Conservation (phyloP, 2,797 vertebrate genomes). For the Cottoperca gobio region DNA sequence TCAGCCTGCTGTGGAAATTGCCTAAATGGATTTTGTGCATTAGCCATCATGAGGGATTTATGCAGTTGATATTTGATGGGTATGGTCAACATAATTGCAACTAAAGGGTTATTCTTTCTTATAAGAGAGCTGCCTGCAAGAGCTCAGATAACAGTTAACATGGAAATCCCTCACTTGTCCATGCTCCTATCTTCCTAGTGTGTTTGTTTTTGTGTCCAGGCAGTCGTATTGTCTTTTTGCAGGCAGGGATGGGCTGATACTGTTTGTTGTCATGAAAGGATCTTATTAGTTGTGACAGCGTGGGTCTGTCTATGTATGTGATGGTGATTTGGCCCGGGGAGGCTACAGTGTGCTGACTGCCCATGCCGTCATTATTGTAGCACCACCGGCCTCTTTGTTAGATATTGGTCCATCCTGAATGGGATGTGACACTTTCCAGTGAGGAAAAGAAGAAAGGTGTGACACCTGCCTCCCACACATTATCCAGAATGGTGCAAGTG, state of each 20-base stretch:
- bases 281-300: slow-evolving; percentile 73
- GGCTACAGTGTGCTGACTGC: slow-evolving; percentile 50
- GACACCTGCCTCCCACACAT: no score
- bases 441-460: no score
- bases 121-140: slow-evolving; percentile 30
- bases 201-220: slow-evolving; percentile 12
- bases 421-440: slow-evolving; percentile 75
- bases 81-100: slow-evolving; percentile 58
- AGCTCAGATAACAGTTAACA: slow-evolving; percentile 49
- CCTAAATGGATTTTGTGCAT: slow-evolving; percentile 67
- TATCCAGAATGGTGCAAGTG: slow-evolving; percentile 22
- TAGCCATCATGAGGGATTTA: slow-evolving; percentile 58
- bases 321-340: slow-evolving; percentile 65
- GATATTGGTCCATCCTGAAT: slow-evolving; percentile 64
- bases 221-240: slow-evolving; percentile 32
- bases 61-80: slow-evolving; percentile 54
- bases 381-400: slow-evolving; percentile 54
- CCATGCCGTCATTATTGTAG: slow-evolving; percentile 37
- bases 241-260: slow-evolving; percentile 30
- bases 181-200: slow-evolving; percentile 23
- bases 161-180: slow-evolving; percentile 41
- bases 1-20: slow-evolving; percentile 58
- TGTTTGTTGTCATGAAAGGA: slow-evolving; percentile 62
- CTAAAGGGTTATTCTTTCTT: slow-evolving; percentile 13
- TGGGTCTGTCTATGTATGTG: slow-evolving; percentile 58